phyloP scores from a whole-genome alignment of 2,888 invertebrate species.

The Leptura quadrifasciata region DNA sequence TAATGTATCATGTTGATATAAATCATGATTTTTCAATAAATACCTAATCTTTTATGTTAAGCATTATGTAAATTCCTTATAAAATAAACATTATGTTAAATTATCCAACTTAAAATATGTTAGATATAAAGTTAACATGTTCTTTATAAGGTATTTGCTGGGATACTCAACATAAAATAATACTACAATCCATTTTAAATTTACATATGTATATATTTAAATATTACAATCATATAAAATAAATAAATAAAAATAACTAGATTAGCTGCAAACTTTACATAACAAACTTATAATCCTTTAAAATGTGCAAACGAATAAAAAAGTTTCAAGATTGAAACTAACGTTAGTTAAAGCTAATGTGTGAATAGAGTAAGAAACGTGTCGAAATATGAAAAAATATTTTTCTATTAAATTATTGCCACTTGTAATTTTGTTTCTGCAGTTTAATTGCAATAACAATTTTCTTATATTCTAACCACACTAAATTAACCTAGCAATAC shows the following conservation, averaged over 20 bases:
- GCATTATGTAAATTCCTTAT: neutral
- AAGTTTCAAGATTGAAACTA: neutral
- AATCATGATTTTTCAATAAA: neutral
- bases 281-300: conserved; percentile 51
- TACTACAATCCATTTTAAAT: conserved; percentile 9
- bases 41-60: neutral
- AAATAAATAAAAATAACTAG: conserved; percentile 53
- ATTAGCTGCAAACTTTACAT: conserved; percentile 58
- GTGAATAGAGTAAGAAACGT: too few species aligned
- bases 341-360: too few species aligned
- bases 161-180: conserved; percentile 3
- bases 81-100: neutral
- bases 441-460: too few species aligned
- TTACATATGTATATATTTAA: conserved; percentile 34
- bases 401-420: too few species aligned
- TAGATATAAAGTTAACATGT: neutral
- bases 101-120: neutral
- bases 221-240: conserved; percentile 38
- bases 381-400: too few species aligned
- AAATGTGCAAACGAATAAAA: conserved; percentile 62
- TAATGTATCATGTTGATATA: neutral
- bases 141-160: neutral
- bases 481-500: too few species aligned
- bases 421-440: too few species aligned
- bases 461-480: too few species aligned